Percentiles rank a stretch among this genome's conserved stretches.
Conservation (phyloP, 2,797 vertebrate genomes). For the Scleropages formosus region DNA sequence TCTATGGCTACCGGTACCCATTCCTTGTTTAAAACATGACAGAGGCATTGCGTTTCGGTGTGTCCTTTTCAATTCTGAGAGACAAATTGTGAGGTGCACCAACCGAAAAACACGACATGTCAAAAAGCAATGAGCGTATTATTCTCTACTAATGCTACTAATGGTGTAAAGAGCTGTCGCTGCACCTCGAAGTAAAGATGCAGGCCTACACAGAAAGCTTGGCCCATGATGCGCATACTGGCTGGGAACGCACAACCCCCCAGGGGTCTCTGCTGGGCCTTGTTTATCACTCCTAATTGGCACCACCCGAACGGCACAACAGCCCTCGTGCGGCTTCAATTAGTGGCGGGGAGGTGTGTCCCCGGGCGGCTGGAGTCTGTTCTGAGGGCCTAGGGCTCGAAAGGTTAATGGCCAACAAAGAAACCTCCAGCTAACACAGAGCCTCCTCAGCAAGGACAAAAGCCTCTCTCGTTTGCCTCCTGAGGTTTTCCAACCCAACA, state of each 20-base stretch:
- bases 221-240: not conserved
- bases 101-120: no score
- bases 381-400: conserved; percentile 66
- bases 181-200: no score
- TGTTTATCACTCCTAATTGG: conserved; percentile 31
- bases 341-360: conserved; percentile 67
- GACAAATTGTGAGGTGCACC: no score
- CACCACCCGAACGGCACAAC: conserved; percentile 21
- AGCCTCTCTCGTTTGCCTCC: not conserved
- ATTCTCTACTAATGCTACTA: no score
- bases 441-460: conserved; percentile 5
- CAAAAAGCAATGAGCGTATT: no score
- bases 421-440: not conserved
- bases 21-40: no score
- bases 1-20: no score
- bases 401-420: conserved; percentile 46
- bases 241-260: not conserved
- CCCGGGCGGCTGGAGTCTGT: conserved; percentile 71
- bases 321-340: conserved; percentile 51
- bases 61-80: no score
- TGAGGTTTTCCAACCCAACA: not conserved
- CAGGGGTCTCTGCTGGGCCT: not conserved
- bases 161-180: no score
- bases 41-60: no score
- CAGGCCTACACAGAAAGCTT: not conserved